phyloP scores from a whole-genome alignment of 2,888 invertebrate genomes.

The Itoplectis maculator region DNA sequence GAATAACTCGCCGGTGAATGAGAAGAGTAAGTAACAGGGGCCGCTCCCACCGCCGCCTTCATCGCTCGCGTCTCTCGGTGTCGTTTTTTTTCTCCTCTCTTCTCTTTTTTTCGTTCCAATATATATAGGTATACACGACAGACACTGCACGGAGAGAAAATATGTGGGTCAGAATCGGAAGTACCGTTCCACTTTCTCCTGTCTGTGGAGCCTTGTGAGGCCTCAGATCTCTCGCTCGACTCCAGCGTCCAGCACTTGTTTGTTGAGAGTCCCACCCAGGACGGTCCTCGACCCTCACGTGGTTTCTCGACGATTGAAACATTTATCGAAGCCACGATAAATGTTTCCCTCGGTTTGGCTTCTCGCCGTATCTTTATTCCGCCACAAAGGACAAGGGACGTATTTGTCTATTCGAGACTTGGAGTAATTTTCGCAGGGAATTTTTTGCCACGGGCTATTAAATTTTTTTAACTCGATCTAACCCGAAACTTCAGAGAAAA shows the following conservation, averaged over 20 bases:
- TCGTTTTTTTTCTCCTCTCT: neutral
- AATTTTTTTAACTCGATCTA: no score
- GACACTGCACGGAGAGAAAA: constrained; percentile 36
- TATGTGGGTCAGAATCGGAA: constrained; percentile 75
- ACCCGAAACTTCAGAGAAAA: neutral
- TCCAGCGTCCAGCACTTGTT: constrained; percentile 44
- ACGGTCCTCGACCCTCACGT: constrained; percentile 59
- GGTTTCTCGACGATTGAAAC: constrained; percentile 51
- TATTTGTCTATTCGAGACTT: constrained; percentile 49
- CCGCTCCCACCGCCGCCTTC: neutral
- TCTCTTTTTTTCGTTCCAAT: neutral
- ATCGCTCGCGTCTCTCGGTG: neutral
- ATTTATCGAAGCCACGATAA: constrained; percentile 43
- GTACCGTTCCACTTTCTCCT: constrained; percentile 80
- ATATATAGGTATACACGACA: neutral
- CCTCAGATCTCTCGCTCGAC: constrained; percentile 34
- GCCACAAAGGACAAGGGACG: constrained; percentile 43
- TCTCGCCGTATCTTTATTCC: neutral
- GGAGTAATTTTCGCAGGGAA: no score
- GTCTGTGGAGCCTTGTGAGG: constrained; percentile 65
- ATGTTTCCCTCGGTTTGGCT: constrained; percentile 5
- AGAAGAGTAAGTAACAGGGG: constrained; percentile 1
- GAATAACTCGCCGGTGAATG: constrained; percentile 11
- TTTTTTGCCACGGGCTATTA: no score
- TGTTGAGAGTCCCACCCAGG: constrained; percentile 41